Conservation (phyloP, 2,113 vertebrate species). For the Vulpes lagopus region DNA sequence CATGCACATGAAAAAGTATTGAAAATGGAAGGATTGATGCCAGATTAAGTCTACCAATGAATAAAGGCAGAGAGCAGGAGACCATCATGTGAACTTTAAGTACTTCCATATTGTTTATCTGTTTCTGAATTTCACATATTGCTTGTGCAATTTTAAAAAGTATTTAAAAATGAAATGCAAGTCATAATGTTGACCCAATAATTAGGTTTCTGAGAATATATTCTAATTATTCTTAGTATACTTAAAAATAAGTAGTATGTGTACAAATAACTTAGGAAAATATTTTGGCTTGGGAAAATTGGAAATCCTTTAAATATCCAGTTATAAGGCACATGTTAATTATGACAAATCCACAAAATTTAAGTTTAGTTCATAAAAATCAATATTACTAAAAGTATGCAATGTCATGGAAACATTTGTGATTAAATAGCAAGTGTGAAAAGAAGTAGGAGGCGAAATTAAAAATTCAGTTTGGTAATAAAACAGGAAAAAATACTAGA, state of each 20-base stretch:
- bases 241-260: neutral
- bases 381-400: neutral
- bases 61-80: neutral
- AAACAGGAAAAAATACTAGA: slow-evolving; percentile 22
- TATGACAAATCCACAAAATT: neutral
- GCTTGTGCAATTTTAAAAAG: neutral
- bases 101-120: neutral
- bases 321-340: neutral
- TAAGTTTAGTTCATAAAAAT: slow-evolving; percentile 11
- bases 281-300: slow-evolving; percentile 15
- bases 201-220: slow-evolving; percentile 10
- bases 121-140: neutral
- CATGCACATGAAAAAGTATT: neutral
- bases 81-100: neutral
- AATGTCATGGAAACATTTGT: neutral
- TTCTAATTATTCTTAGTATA: neutral
- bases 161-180: neutral
- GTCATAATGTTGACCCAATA: neutral
- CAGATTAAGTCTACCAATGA: neutral
- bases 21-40: neutral
- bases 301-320: neutral
- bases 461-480: neutral
- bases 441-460: neutral
- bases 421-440: neutral
- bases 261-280: neutral